These are phyloP conservation scores for Gopherus flavomarginatus DNA, from an alignment of 2,113 vertebrate genomes.

Conservation along the genomic window DNA sequence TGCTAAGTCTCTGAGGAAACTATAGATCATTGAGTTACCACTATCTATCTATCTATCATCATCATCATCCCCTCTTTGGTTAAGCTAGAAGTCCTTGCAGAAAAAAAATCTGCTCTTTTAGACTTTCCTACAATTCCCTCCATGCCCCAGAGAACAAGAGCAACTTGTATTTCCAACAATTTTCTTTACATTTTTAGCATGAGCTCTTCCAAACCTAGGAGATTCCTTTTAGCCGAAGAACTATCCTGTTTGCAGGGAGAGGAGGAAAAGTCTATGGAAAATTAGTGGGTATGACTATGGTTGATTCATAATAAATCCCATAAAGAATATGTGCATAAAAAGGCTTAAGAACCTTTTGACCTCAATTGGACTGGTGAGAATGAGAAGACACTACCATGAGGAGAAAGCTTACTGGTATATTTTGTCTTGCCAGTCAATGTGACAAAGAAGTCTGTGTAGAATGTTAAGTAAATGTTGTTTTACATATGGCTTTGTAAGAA, in stretches of 20 bases:
- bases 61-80: slow-evolving; percentile 12
- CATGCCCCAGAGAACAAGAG: neutral
- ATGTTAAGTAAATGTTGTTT: neutral
- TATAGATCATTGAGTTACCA: neutral
- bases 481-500: neutral
- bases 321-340: neutral
- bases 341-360: neutral
- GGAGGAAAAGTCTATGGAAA: neutral
- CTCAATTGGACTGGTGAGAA: neutral
- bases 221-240: neutral
- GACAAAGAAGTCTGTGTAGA: neutral
- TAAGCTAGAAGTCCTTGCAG: neutral
- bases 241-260: neutral
- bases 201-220: neutral
- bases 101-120: neutral
- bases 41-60: neutral
- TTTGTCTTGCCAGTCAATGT: neutral
- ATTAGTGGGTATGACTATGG: neutral
- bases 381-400: neutral
- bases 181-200: neutral
- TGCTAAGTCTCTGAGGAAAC: neutral
- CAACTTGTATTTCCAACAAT: neutral
- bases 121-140: neutral
- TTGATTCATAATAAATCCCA: neutral
- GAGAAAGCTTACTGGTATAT: neutral